Percentiles rank a stretch among this genome's conserved stretches.
Conservation (phyloP, 2,797 vertebrate species). For the Onychomys leucogaster region DNA sequence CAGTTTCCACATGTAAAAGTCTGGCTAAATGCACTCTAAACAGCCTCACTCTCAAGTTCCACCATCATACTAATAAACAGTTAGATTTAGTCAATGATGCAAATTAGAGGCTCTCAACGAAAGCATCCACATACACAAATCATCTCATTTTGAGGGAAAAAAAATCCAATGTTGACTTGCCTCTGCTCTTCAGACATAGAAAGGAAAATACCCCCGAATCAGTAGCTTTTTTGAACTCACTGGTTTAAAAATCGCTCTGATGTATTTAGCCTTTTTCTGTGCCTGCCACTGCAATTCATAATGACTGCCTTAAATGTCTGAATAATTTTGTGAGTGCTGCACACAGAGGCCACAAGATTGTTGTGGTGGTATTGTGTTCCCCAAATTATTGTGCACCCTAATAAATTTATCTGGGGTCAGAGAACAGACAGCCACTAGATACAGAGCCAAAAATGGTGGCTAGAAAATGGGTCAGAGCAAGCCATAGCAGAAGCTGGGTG, state of each 20-base stretch:
- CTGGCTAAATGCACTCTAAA: neutral
- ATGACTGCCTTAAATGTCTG: neutral
- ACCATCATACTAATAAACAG: neutral
- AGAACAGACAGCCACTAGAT: no score
- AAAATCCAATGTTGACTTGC: neutral
- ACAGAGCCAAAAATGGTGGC: no score
- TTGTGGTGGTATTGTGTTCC: no score
- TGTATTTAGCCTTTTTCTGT: neutral
- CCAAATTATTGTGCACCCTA: no score
- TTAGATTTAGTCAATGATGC: neutral
- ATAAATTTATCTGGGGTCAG: no score
- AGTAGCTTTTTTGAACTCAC: neutral
- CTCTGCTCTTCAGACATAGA: neutral
- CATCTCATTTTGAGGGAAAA: constrained; percentile 1
- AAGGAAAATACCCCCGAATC: neutral
- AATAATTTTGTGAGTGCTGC: neutral
- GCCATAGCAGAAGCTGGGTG: no score
- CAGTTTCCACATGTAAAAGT: neutral
- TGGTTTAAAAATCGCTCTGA: neutral
- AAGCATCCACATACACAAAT: neutral
- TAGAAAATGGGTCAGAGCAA: no score
- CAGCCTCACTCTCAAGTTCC: neutral
- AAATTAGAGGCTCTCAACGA: constrained; percentile 2
- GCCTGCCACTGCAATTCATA: neutral
- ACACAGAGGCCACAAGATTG: neutral